Conservation (phyloP, 2,888 invertebrate genomes). For the Ophioninae sp. region DNA sequence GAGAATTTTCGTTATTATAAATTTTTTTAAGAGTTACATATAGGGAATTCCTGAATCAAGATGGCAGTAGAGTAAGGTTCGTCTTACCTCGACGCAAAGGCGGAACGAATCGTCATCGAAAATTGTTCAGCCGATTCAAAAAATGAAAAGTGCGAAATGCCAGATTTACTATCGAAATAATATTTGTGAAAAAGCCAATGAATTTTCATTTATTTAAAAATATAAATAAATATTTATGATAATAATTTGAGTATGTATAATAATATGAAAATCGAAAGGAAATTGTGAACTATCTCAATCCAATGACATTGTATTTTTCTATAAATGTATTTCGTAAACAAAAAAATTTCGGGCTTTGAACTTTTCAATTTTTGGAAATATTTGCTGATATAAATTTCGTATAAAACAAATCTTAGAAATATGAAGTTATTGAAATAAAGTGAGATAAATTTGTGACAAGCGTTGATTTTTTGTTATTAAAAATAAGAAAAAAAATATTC, state of each 20-base stretch:
- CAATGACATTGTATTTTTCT: too few relatives aligned
- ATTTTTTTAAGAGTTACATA: slow-evolving; percentile 55
- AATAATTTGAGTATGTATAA: too few relatives aligned
- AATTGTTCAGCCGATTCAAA: background rate
- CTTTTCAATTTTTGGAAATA: background rate
- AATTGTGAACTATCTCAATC: background rate
- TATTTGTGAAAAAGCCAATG: background rate
- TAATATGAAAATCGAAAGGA: background rate
- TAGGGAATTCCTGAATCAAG: slow-evolving; percentile 67
- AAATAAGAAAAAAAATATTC: background rate
- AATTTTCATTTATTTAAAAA: background rate
- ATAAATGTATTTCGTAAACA: too few relatives aligned
- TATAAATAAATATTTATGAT: background rate
- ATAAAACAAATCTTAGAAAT: too few relatives aligned
- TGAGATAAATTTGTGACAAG: too few relatives aligned
- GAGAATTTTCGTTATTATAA: slow-evolving; percentile 60
- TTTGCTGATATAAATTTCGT: background rate
- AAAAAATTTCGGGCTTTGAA: background rate
- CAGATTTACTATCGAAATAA: background rate
- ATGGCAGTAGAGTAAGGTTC: slow-evolving; percentile 74
- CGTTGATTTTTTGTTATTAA: background rate
- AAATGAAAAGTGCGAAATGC: background rate
- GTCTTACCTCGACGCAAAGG: slow-evolving; percentile 64
- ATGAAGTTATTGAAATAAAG: too few relatives aligned
- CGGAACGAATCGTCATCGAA: slow-evolving; percentile 42